Percentiles rank a stretch among this genome's conserved stretches.
These are phyloP conservation scores for Achroia grisella DNA, from an alignment of 1,140 invertebrate species.

Conservation along the genomic window DNA sequence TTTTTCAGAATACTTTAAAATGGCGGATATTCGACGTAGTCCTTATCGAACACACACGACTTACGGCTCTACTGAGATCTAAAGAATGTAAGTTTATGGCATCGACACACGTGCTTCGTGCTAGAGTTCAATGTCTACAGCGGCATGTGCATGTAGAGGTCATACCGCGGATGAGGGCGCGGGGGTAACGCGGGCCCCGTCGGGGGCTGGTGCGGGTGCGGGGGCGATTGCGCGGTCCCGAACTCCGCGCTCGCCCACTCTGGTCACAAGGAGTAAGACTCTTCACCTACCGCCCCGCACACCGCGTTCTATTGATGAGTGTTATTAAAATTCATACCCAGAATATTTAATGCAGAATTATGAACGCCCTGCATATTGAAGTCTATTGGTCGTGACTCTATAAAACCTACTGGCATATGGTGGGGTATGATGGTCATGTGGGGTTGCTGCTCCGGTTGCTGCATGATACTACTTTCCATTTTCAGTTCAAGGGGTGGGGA, in stretches of 20 bases:
- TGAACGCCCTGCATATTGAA: constrained; percentile 71
- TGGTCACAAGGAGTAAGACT: constrained; percentile 50
- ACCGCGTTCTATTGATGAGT: constrained; percentile 77
- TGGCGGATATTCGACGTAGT: no score
- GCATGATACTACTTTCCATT: constrained; percentile 36
- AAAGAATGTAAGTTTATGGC: constrained; percentile 47
- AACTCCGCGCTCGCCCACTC: constrained; percentile 35
- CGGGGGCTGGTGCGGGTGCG: neutral
- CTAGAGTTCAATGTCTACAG: constrained; percentile 31
- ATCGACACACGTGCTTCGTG: constrained; percentile 20
- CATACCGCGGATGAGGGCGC: constrained; percentile 23
- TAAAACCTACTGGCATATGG: constrained; percentile 73
- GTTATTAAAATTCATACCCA: constrained; percentile 80
- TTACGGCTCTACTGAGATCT: constrained; percentile 59
- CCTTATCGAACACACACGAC: constrained; percentile 27
- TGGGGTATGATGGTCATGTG: constrained; percentile 57
- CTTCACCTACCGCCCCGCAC: constrained; percentile 40
- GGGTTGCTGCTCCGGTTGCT: constrained; percentile 55
- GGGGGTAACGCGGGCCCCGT: constrained; percentile 13
- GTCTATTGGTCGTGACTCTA: constrained; percentile 76
- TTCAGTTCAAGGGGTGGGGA: constrained; percentile 68
- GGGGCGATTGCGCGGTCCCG: constrained; percentile 1
- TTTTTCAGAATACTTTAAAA: no score
- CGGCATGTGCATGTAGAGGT: constrained; percentile 41
- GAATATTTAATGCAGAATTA: constrained; percentile 78